Conservation (phyloP, 2,113 vertebrate species). For the Megaceryle torquata region DNA sequence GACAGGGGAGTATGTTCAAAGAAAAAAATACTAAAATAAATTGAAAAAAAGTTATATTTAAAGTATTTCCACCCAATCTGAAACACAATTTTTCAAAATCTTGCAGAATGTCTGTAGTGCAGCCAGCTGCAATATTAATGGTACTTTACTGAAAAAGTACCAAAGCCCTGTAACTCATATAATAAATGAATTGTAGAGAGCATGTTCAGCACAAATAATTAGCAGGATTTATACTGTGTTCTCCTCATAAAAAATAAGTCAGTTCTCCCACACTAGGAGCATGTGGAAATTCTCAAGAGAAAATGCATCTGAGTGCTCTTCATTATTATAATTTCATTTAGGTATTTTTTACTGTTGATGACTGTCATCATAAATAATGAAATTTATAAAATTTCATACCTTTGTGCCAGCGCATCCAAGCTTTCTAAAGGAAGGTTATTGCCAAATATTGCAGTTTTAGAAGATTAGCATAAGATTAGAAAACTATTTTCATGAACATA, state of each 20-base stretch:
- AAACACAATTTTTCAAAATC: neutral
- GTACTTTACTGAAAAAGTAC: neutral
- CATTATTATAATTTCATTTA: neutral
- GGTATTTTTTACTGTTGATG: neutral
- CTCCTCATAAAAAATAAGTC: neutral
- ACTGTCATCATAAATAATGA: neutral
- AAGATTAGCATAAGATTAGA: neutral
- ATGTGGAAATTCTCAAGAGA: neutral
- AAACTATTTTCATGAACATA: neutral
- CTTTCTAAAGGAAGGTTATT: neutral
- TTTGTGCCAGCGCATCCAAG: neutral
- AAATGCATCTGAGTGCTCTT: neutral
- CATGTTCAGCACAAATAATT: neutral
- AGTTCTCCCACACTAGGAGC: neutral
- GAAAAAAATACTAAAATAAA: neutral
- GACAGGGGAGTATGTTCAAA: neutral
- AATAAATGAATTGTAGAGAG: conserved; percentile 18
- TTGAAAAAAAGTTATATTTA: neutral
- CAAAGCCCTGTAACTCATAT: neutral
- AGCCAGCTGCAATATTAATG: neutral
- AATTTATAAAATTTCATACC: neutral
- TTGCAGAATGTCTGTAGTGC: neutral
- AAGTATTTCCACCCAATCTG: neutral
- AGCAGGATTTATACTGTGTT: neutral
- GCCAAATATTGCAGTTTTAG: neutral